Evolutionary conservation across 2,113 vertebrate genomes (phyloP).

Genomic region (Lepus americanus): DNA sequence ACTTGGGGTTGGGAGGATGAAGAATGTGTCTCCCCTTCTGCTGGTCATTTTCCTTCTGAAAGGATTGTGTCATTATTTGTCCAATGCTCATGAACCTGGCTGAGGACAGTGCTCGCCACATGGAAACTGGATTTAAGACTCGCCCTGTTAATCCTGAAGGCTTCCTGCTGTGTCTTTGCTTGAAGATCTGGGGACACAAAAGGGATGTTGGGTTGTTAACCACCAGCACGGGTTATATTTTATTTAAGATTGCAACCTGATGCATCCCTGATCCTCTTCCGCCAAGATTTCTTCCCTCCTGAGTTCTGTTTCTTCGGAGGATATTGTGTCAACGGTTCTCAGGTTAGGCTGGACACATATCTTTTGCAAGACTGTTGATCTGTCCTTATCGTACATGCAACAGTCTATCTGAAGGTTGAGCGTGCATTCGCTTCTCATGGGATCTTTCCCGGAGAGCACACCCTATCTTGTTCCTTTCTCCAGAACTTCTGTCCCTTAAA

Average conservation of each 20-base stretch:
- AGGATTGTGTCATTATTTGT: slow-evolving; percentile 16
- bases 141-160: neutral
- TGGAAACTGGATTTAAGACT: slow-evolving; percentile 35
- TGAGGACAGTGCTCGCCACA: neutral
- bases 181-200: neutral
- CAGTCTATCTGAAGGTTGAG: neutral
- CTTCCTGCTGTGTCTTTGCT: neutral
- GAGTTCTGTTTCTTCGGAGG: slow-evolving; percentile 16
- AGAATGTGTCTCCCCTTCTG: slow-evolving; percentile 49
- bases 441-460: neutral
- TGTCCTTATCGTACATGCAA: neutral
- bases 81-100: slow-evolving; percentile 13
- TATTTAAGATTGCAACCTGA: neutral
- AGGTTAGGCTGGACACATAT: neutral
- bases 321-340: neutral
- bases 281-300: neutral
- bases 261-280: neutral
- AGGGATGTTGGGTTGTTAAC: neutral
- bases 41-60: slow-evolving; percentile 43
- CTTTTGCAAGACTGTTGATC: neutral
- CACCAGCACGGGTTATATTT: neutral
- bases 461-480: neutral
- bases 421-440: neutral
- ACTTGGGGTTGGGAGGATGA: slow-evolving; percentile 31
- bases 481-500: neutral